A percentile compares a stretch with the other conserved stretches of the same genome.
phyloP scores from a whole-genome alignment of 2,888 invertebrate genomes.

The Drosophila atripex region DNA sequence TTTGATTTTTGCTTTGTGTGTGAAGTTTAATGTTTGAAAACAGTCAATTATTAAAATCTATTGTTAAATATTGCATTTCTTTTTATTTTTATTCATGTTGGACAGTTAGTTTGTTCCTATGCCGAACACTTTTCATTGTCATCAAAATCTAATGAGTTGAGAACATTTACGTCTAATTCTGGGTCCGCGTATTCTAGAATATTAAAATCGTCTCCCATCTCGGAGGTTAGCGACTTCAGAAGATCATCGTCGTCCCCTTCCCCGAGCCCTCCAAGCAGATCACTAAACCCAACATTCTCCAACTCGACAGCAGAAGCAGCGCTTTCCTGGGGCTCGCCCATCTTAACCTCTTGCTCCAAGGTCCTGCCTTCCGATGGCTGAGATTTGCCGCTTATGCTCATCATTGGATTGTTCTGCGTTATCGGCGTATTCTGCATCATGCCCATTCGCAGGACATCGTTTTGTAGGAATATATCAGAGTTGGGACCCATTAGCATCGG shows the following conservation, averaged over 20 bases:
- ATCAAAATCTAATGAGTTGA: conserved; percentile 93
- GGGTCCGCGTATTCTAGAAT: conserved; percentile 98
- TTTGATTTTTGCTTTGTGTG: neutral
- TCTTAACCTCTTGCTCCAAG: conserved; percentile 71
- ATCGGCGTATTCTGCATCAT: conserved; percentile 56
- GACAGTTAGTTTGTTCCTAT: conserved; percentile 4
- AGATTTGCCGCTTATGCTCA: conserved; percentile 63
- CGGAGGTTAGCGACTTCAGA: conserved; percentile 88
- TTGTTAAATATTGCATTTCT: conserved; percentile 35
- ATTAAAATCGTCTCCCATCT: conserved; percentile 97
- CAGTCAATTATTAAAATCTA: neutral
- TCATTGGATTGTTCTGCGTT: conserved; percentile 72
- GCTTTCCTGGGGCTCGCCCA: conserved; percentile 86
- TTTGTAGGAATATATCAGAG: conserved; percentile 58
- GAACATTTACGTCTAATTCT: conserved; percentile 93
- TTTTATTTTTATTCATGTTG: conserved; percentile 18
- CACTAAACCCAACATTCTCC: conserved; percentile 88
- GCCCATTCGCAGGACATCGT: conserved; percentile 59
- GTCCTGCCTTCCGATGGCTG: conserved; percentile 57
- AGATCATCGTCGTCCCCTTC: conserved; percentile 96
- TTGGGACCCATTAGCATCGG: conserved; percentile 58
- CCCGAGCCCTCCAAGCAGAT: conserved; percentile 92
- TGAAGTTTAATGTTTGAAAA: neutral
- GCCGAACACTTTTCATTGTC: conserved; percentile 84
- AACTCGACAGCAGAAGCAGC: conserved; percentile 67